Percentiles rank a stretch among this genome's conserved stretches.
Conservation (phyloP, 2,113 vertebrate genomes). For the Axis porcinus region DNA sequence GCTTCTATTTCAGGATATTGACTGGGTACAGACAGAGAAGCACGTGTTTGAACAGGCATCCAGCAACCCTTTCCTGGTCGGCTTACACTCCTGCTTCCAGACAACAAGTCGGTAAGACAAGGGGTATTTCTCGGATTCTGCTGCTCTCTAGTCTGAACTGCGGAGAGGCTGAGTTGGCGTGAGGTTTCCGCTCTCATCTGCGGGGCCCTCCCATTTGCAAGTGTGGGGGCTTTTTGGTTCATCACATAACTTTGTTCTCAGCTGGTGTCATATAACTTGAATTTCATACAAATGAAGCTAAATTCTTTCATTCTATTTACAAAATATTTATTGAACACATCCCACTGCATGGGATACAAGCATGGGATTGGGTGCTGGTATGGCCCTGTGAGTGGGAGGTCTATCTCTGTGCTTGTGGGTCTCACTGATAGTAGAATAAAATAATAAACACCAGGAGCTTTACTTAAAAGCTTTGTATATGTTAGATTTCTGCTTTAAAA, state of each 20-base stretch:
- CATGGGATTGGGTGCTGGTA: fast-evolving
- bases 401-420: fast-evolving
- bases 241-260: neutral
- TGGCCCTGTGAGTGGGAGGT: too few species aligned
- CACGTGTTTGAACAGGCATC: slow-evolving; percentile 99
- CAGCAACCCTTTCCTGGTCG: slow-evolving; percentile 96
- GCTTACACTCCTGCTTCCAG: slow-evolving; percentile 98
- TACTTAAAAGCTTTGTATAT: neutral
- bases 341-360: neutral
- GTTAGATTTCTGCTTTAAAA: neutral
- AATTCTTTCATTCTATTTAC: neutral
- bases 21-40: slow-evolving; percentile 99
- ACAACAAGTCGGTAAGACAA: slow-evolving; percentile 95
- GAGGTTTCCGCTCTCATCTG: fast-evolving
- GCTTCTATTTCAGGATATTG: slow-evolving; percentile 91
- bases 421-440: too few species aligned
- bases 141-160: neutral
- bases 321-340: neutral
- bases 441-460: fast-evolving
- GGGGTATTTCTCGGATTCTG: neutral
- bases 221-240: fast-evolving
- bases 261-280: neutral
- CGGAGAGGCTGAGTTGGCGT: fast-evolving
- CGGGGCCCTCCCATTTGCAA: fast-evolving
- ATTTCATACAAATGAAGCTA: neutral